Percentiles rank a stretch among this genome's conserved stretches.
Conservation (phyloP, 2,888 invertebrate genomes). For the Nymphalis polychloros region DNA sequence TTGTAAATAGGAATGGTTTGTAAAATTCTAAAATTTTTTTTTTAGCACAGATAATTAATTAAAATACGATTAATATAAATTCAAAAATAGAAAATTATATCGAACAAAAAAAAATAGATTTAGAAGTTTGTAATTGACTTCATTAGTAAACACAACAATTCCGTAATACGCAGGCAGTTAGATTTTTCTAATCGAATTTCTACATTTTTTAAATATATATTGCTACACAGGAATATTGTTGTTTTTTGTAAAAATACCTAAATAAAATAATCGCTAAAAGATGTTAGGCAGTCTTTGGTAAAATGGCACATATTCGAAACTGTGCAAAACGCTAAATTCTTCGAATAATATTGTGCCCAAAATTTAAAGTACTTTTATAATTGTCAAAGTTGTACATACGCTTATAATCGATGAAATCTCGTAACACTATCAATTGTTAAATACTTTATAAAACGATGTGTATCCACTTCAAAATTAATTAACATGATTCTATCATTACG, state of each 20-base stretch:
- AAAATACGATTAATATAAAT: background rate
- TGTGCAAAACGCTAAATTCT: slow-evolving; percentile 16
- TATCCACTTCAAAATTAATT: background rate
- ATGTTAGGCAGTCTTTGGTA: slow-evolving; percentile 57
- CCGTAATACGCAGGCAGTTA: too few species aligned
- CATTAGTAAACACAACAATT: too few species aligned
- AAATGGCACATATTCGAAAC: slow-evolving; percentile 39
- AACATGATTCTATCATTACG: too few species aligned
- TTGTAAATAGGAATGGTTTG: too few species aligned
- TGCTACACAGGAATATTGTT: background rate
- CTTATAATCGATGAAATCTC: slow-evolving; percentile 2
- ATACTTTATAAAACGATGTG: background rate
- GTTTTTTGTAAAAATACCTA: background rate
- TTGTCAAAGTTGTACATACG: background rate
- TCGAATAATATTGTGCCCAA: slow-evolving; percentile 4
- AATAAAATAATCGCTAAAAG: slow-evolving; percentile 23
- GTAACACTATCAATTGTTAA: background rate
- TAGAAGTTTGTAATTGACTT: background rate
- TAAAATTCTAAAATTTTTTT: too few species aligned
- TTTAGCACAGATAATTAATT: background rate
- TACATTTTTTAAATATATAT: background rate
- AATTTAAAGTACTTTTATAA: slow-evolving; percentile 20
- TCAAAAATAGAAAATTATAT: background rate
- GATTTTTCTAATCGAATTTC: too few species aligned
- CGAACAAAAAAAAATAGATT: background rate